Conservation (phyloP, 2,888 invertebrate genomes). For the Myopa tessellatipennis region DNA sequence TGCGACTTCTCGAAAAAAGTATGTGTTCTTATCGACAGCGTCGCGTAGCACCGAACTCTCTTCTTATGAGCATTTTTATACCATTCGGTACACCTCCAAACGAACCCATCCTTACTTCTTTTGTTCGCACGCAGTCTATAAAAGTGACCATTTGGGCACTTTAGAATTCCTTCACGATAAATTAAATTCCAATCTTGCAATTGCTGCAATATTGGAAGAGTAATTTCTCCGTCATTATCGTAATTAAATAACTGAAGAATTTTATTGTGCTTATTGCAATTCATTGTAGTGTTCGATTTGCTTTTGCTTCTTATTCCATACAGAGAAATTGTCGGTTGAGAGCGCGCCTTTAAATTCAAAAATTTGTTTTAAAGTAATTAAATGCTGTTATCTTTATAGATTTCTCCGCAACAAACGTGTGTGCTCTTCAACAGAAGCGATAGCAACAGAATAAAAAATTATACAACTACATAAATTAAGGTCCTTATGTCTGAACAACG, state of each 20-base stretch:
- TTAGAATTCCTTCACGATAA: neutral
- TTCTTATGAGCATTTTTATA: conserved; percentile 1
- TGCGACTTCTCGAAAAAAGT: neutral
- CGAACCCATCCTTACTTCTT: neutral
- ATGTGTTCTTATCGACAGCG: neutral
- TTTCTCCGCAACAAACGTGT: no score
- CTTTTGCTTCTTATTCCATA: no score
- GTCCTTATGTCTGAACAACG: no score
- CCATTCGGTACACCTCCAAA: neutral
- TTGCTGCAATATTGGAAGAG: neutral
- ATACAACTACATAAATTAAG: no score
- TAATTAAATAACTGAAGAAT: neutral
- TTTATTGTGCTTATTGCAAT: no score
- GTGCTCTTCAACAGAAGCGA: no score
- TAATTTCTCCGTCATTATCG: neutral
- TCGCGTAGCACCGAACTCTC: neutral
- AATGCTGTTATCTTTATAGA: no score
- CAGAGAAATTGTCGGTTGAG: no score
- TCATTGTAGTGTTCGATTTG: no score
- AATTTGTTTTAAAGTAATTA: no score
- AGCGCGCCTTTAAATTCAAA: no score
- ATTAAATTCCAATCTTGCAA: neutral
- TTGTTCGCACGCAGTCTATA: neutral
- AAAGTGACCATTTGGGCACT: neutral
- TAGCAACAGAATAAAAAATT: no score